Evolutionary conservation across 2,888 invertebrate species (phyloP).

Genomic region (Acanthopleura granulata): DNA sequence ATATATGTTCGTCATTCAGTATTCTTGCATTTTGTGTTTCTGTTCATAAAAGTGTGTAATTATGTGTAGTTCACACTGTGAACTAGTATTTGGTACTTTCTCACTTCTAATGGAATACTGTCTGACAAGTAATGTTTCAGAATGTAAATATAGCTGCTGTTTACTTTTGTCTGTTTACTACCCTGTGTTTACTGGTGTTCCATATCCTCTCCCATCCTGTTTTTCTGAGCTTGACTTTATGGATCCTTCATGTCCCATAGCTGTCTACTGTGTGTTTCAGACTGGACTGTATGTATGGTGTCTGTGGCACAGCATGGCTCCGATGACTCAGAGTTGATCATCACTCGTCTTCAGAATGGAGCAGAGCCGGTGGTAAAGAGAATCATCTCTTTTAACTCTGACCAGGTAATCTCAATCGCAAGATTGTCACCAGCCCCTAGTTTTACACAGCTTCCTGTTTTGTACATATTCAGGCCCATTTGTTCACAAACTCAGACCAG

Average conservation of each 20-base stretch:
- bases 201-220: not conserved
- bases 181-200: no score
- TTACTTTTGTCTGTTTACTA: no score
- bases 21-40: not conserved
- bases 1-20: not conserved
- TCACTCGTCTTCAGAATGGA: slow-evolving; percentile 47
- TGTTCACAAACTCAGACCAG: no score
- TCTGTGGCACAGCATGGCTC: slow-evolving; percentile 45
- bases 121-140: no score
- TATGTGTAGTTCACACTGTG: not conserved
- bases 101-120: no score
- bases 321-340: slow-evolving; percentile 40
- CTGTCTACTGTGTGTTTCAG: slow-evolving; percentile 33
- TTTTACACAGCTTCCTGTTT: no score
- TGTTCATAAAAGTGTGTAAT: not conserved
- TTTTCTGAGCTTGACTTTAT: slow-evolving; percentile 56
- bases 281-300: slow-evolving; percentile 60
- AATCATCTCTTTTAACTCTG: slow-evolving; percentile 43
- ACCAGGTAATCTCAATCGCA: slow-evolving; percentile 39
- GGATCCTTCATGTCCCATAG: slow-evolving; percentile 38
- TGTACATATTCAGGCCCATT: no score
- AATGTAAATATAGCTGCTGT: no score
- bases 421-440: no score
- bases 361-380: slow-evolving; percentile 49
- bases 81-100: no score